Evolutionary conservation across 2,113 vertebrate species (phyloP).

Genomic region (Hemichromis elongatus): DNA sequence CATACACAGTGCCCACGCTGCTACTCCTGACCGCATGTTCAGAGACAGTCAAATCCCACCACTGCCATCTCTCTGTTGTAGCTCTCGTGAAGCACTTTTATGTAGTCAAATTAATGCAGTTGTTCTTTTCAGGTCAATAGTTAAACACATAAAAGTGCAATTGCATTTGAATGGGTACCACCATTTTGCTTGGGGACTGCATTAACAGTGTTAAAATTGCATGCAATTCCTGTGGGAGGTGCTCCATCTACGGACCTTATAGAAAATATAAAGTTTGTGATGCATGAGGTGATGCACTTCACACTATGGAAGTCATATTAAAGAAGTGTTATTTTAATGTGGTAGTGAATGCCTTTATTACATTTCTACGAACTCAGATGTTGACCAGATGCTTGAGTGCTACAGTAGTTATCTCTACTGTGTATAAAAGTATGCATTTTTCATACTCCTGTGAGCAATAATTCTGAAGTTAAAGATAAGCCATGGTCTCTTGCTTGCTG

Average conservation of each 20-base stretch:
- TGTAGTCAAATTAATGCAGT: conserved; percentile 67
- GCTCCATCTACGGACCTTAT: conserved; percentile 51
- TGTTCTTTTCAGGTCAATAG: conserved; percentile 79
- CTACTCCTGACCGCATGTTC: conserved; percentile 31
- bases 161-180: conserved; percentile 68
- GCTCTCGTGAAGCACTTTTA: conserved; percentile 57
- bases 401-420: not conserved
- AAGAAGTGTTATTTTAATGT: not conserved
- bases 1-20: not conserved
- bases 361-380: not conserved
- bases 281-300: not conserved
- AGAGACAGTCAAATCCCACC: conserved; percentile 15
- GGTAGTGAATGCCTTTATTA: not conserved
- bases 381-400: not conserved
- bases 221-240: conserved; percentile 28
- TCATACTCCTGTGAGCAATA: not conserved
- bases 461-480: not conserved
- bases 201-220: conserved; percentile 43
- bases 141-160: conserved; percentile 77
- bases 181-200: conserved; percentile 14
- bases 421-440: not conserved
- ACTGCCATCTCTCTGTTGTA: conserved; percentile 44
- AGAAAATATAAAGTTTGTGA: conserved; percentile 15
- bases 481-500: not conserved
- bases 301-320: not conserved